phyloP scores from a whole-genome alignment of 2,888 invertebrate species.

The Antheraea yamamai region DNA sequence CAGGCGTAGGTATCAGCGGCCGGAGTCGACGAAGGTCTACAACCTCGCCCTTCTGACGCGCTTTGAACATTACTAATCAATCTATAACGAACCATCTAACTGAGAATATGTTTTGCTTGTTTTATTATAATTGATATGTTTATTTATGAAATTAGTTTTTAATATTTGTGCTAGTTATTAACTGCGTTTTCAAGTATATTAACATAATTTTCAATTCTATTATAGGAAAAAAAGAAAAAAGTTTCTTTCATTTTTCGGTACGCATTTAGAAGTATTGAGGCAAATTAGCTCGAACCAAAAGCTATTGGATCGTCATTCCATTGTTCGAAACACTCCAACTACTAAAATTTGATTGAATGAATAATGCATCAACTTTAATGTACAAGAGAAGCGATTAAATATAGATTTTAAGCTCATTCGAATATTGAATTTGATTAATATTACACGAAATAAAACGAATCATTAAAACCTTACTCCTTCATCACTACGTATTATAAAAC shows the following conservation, averaged over 20 bases:
- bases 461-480: too few species aligned
- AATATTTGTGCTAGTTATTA: too few species aligned
- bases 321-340: neutral
- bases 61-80: conserved; percentile 29
- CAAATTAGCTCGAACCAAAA: neutral
- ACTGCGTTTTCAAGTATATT: too few species aligned
- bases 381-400: neutral
- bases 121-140: neutral
- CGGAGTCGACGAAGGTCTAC: conserved; percentile 34
- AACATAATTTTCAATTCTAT: too few species aligned
- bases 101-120: conserved; percentile 31
- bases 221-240: neutral
- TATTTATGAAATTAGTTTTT: neutral
- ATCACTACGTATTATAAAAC: too few species aligned
- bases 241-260: neutral
- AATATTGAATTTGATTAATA: too few species aligned
- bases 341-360: neutral
- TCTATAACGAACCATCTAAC: conserved; percentile 27
- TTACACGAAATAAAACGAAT: too few species aligned
- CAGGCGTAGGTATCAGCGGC: conserved; percentile 54
- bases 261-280: neutral
- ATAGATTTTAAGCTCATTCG: too few species aligned
- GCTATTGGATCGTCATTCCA: neutral
- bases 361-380: neutral
- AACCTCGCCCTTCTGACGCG: conserved; percentile 27